Base-by-base conservation (phyloP, 2,888 invertebrate species). In the Thymelicus lineola region DNA sequence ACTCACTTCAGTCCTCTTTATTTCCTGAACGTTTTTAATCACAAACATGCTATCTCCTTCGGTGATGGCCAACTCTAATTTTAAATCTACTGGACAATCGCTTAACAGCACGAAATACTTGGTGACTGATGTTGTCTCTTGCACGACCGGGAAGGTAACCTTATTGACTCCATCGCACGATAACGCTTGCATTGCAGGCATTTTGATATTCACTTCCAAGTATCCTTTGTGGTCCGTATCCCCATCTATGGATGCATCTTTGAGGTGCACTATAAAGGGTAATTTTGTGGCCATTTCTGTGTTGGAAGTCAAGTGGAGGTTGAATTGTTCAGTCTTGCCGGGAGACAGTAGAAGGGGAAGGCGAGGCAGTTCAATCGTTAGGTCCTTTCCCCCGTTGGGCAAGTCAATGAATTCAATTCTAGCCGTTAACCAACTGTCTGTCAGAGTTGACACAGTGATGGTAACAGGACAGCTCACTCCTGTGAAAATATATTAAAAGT, bases 361-460 rank as follows among this genome's bases (percentile, higher is more conserved):
- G 0, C 90, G 83, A 0, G 93, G 93, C 5, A 91, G 68, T 74
- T 92, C 92, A 14, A 93, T 82, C 0, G 81, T 82, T 0, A 93
- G 60, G 46, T 90, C 84, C 66, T 76, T 76, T 0, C 80, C 81
- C 0, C 81, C 73, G 46, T 86, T 78, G 0, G 85, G 84, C 17
- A 86, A 72, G 10, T 82, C 77, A 17, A 85, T 79, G 64, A 92
- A 89, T 50, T 86, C 80, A 5, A 93, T 79, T 76, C 82, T 87
- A 5, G 88, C 90, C 0, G 91, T 89, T 35, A 93, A 71, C 92
- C 93, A 93, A 68, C 82, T 91, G 42, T 92, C 90, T 1, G 85
- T 80, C 20, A 89, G 75, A 0, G 87, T 88, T 35, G 87, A 88
- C 1, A 93, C 80, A 20, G 83, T 82, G 14, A 92, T 77, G 9